A percentile compares a stretch with the other conserved stretches of the same genome.
Evolutionary conservation across 2,113 vertebrate species (phyloP).

Genomic region (Myrmecophaga tridactyla): DNA sequence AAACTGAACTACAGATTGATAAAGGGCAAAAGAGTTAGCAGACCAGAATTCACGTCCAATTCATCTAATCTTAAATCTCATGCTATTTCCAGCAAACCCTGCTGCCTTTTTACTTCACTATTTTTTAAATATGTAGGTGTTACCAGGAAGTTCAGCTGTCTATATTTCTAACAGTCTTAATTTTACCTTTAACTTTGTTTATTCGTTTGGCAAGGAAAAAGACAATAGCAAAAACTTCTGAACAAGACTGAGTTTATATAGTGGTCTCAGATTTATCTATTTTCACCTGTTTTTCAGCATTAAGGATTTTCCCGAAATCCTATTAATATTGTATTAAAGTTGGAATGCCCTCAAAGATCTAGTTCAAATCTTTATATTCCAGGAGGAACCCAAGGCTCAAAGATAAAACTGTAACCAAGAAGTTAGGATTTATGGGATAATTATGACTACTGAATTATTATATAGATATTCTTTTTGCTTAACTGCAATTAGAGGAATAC

Average conservation of each 20-base stretch:
- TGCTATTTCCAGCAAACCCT: background rate
- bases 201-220: background rate
- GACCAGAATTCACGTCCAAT: too few relatives aligned
- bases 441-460: too few relatives aligned
- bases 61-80: background rate
- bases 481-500: too few relatives aligned
- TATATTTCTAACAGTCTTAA: background rate
- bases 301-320: background rate
- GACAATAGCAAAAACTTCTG: background rate
- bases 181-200: slow-evolving; percentile 2
- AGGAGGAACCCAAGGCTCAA: background rate
- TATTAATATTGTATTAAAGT: background rate
- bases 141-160: background rate
- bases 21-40: background rate
- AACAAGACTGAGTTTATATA: background rate
- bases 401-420: too few relatives aligned
- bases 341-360: background rate
- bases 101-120: background rate
- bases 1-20: background rate
- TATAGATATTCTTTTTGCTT: too few relatives aligned
- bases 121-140: background rate
- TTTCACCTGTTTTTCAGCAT: background rate
- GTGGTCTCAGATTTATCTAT: background rate
- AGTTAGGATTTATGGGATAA: too few relatives aligned
- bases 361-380: background rate